Conservation (phyloP, 2,888 invertebrate species). For the Rotaria socialis region DNA sequence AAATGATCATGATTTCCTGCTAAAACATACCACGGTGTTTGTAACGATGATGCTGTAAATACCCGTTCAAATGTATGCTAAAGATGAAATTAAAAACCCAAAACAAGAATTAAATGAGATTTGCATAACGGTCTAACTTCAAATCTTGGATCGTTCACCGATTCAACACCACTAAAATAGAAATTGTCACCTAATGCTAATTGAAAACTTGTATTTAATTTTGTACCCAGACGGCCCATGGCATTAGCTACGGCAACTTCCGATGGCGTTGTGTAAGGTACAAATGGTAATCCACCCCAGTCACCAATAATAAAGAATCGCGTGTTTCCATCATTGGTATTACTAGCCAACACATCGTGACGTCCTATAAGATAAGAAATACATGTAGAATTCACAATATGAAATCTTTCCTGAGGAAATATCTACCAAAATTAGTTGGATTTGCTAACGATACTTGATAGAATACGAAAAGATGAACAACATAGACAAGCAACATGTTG, state of each 20-base stretch:
- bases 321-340: background rate
- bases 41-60: constrained; percentile 51
- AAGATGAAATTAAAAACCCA: background rate
- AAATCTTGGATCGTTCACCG: constrained; percentile 60
- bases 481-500: background rate
- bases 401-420: background rate
- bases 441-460: background rate
- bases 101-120: too few relatives aligned
- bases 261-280: constrained; percentile 58
- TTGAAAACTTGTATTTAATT: constrained; percentile 55
- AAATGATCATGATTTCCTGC: constrained; percentile 63
- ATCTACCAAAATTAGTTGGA: background rate
- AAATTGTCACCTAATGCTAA: constrained; percentile 62
- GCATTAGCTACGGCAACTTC: constrained; percentile 58
- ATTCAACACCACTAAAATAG: constrained; percentile 61
- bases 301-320: constrained; percentile 56
- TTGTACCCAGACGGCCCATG: constrained; percentile 55
- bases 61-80: constrained; percentile 61
- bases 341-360: background rate
- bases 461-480: background rate
- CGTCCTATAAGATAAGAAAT: background rate
- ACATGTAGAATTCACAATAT: background rate
- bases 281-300: constrained; percentile 58
- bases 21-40: constrained; percentile 60
- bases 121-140: constrained; percentile 51